Base-by-base conservation (phyloP, 2,888 invertebrate species). In the Papilio protenor region DNA sequence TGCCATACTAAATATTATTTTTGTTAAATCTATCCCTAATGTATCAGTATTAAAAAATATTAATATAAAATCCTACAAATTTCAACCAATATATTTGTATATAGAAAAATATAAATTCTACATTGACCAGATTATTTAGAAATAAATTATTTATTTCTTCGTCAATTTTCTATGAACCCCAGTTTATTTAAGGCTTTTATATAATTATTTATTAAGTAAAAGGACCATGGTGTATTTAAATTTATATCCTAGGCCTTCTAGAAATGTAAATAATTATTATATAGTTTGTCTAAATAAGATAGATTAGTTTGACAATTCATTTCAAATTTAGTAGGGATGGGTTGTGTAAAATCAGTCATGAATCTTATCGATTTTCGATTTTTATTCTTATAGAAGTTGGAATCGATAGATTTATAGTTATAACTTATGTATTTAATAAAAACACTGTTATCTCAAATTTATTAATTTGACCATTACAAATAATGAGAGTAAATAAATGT, bases 151-250 rank as follows among this genome's bases (percentile, higher is more conserved):
- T 79, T 77, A 74, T 81, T 82, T 80, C 80, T 82, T 80, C 73
- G 83, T 84, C 84, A 85, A 85, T 87, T 86, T 66, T 83, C 69
- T 40, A 80, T 77, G 79, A 87, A 85, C 85, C 87, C 86, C 88
- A 84, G 82, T 74, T 83, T 81, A 64, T 76, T 81, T 81, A 82
- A 81, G 81, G 81, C 81, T 83, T 82, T 81, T 81, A 81, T 72
- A 80, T 81, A 80, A 80, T 82, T 81, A 82, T 77, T 79, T 81
- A 81, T 81, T 82, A 86, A 85, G 85, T 83, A 87, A 89, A 90
- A 86, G 92, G 92, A 92, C 92, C 92, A 92, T 86, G 87, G 87
- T 89, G 88, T 91, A 89, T 88, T 89, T 87, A 86, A 66, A 82
- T 52, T 71, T 71, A 82, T 83, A 90, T 89, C 87, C 88, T 90